phyloP scores from a whole-genome alignment of 2,113 vertebrate species.

The Grallaria varia region DNA sequence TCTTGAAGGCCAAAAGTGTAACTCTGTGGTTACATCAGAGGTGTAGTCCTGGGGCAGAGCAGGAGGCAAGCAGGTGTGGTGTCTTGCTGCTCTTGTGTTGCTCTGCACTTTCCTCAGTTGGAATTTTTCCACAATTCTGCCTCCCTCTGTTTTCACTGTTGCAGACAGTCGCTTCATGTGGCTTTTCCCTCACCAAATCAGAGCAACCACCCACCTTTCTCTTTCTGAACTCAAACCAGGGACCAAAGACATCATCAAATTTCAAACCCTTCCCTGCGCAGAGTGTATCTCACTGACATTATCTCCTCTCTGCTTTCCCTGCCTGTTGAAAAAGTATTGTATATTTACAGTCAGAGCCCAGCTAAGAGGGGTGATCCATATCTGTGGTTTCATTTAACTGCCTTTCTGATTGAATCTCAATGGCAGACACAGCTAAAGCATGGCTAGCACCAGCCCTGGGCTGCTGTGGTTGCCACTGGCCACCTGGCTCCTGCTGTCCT shows the following conservation, averaged over 20 bases:
- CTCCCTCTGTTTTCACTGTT: not conserved
- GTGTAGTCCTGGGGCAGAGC: not conserved
- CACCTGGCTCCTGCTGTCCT: rapidly evolving
- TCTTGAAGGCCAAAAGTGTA: not conserved
- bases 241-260: not conserved
- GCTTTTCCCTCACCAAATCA: not conserved
- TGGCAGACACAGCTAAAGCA: not conserved
- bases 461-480: not conserved
- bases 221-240: not conserved
- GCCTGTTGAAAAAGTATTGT: not conserved
- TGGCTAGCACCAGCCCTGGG: rapidly evolving
- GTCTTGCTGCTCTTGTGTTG: not conserved
- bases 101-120: not conserved
- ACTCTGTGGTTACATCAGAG: not conserved
- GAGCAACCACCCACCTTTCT: not conserved
- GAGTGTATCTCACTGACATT: no score
- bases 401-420: not conserved
- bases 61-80: not conserved
- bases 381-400: not conserved
- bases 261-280: not conserved
- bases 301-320: not conserved
- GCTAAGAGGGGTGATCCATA: not conserved
- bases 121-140: not conserved
- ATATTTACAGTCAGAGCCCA: rapidly evolving
- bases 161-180: not conserved